Conservation (phyloP, 2,888 invertebrate genomes). For the Zelleria hepariella region DNA sequence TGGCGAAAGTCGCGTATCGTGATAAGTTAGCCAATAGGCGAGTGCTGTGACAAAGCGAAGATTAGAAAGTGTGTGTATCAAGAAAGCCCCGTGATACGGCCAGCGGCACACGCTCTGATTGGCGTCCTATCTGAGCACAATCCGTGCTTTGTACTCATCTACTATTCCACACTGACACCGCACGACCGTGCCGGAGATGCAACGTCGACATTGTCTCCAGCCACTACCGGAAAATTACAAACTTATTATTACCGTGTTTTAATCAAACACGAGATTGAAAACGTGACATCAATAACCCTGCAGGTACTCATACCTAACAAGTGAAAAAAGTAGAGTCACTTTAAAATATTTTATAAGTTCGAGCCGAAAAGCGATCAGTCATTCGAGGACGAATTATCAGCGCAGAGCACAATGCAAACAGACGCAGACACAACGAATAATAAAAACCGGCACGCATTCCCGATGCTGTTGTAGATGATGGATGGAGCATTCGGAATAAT, state of each 20-base stretch:
- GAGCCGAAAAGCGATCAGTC: constrained; percentile 1
- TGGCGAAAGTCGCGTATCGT: constrained; percentile 65
- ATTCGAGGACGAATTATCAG: constrained; percentile 1
- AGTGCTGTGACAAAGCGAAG: constrained; percentile 66
- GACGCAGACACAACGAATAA: constrained; percentile 4
- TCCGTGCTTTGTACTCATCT: constrained; percentile 31
- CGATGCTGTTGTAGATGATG: constrained; percentile 18
- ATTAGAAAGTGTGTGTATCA: constrained; percentile 70
- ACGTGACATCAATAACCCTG: not conserved
- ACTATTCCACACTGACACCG: constrained; percentile 16
- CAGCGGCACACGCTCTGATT: constrained; percentile 64
- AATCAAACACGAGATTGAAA: not conserved
- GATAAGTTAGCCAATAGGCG: constrained; percentile 59
- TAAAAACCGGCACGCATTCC: constrained; percentile 14
- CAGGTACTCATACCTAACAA: no score
- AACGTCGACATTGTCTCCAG: constrained; percentile 7
- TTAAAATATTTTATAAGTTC: not conserved
- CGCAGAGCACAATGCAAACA: constrained; percentile 2
- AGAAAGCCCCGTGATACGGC: constrained; percentile 54
- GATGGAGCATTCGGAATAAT: constrained; percentile 17
- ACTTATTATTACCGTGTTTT: constrained; percentile 3
- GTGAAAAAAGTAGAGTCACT: not conserved
- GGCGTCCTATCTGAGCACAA: constrained; percentile 64
- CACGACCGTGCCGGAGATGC: constrained; percentile 16
- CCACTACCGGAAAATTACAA: constrained; percentile 10